Percentiles rank a stretch among this genome's conserved stretches.
Evolutionary conservation across 2,797 vertebrate genomes (phyloP).

Genomic region (Melanotaenia pygmaea): DNA sequence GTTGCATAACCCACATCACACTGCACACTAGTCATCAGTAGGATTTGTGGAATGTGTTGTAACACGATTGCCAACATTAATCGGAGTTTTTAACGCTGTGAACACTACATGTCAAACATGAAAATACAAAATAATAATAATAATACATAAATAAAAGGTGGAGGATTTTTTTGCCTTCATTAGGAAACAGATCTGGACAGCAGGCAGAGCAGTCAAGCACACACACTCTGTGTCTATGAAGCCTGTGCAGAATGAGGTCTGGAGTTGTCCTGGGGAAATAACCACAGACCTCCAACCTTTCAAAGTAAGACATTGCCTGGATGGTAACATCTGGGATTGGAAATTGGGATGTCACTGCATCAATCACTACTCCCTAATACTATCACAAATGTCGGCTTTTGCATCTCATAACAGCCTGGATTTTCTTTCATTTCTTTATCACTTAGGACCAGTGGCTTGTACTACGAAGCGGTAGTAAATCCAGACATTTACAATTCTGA

Average conservation of each 20-base stretch:
- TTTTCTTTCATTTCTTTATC: background rate
- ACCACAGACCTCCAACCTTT: background rate
- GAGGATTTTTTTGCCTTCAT: background rate
- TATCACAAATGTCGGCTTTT: background rate
- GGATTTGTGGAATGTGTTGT: slow-evolving; percentile 16
- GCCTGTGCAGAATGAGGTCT: background rate
- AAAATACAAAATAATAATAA: background rate
- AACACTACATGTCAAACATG: slow-evolving; percentile 8
- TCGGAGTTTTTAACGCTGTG: slow-evolving; percentile 41
- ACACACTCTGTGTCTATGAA: background rate
- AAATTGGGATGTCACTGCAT: no score
- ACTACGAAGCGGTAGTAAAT: no score
- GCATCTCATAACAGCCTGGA: background rate
- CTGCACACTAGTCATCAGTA: slow-evolving; percentile 48
- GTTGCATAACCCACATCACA: slow-evolving; percentile 72
- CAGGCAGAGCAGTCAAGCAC: background rate
- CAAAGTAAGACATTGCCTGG: no score
- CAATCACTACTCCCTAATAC: background rate
- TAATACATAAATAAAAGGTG: background rate
- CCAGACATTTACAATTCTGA: no score
- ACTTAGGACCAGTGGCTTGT: background rate
- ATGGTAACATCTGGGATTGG: no score
- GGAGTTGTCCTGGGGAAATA: background rate
- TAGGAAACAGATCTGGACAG: background rate
- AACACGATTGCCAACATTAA: slow-evolving; percentile 38